These are phyloP conservation scores for Myotis davidii DNA, from an alignment of 2,113 vertebrate genomes.

Conservation along the genomic window DNA sequence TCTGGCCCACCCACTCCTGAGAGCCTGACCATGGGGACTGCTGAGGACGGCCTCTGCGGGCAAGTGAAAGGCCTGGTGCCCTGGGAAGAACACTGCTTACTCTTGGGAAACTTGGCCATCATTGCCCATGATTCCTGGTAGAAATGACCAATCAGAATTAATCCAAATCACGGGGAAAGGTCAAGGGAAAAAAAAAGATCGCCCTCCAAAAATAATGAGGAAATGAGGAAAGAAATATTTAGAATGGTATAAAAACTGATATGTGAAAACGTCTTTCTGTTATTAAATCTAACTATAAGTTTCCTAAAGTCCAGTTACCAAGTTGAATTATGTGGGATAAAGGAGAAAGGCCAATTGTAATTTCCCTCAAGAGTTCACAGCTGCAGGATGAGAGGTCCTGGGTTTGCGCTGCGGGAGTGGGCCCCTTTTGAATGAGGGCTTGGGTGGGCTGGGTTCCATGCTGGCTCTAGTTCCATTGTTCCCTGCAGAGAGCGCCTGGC, in stretches of 20 bases:
- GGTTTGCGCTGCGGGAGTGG: constrained; percentile 91
- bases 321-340: constrained; percentile 60
- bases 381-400: constrained; percentile 83
- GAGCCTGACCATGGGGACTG: background rate
- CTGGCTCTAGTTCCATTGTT: constrained; percentile 71
- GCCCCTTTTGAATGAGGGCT: constrained; percentile 78
- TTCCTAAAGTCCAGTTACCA: constrained; percentile 77
- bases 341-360: constrained; percentile 44
- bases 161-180: constrained; percentile 46
- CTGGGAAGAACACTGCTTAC: background rate
- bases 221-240: constrained; percentile 56
- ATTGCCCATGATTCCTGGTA: constrained; percentile 29
- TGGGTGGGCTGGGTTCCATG: constrained; percentile 71
- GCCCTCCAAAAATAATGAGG: constrained; percentile 44
- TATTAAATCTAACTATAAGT: constrained; percentile 78
- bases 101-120: constrained; percentile 20
- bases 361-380: constrained; percentile 78
- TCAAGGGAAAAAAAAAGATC: constrained; percentile 53
- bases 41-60: background rate
- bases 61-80: background rate
- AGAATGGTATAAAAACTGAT: constrained; percentile 78
- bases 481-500: constrained; percentile 66
- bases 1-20: background rate
- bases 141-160: constrained; percentile 51
- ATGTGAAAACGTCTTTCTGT: constrained; percentile 82